Base-by-base conservation (phyloP, 2,888 invertebrate genomes). In the Zelleria hepariella region DNA sequence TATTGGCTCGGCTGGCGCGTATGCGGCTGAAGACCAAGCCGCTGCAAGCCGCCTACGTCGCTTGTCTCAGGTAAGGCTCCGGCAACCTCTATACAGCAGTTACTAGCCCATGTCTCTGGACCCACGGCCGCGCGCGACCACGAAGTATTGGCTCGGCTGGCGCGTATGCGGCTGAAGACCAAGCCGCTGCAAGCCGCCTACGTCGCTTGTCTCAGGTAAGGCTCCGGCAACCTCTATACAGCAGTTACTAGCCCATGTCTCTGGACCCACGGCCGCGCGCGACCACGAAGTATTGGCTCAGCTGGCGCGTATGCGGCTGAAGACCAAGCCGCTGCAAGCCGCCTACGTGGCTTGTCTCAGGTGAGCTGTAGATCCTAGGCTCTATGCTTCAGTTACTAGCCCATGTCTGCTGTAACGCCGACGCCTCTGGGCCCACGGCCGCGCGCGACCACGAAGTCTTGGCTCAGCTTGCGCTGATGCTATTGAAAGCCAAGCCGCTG, bases 331-430 rank as follows among this genome's bases (percentile, higher is more conserved):
- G 55, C 24, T 26, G 27, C 42, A 52, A 24, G 95, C 94, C 73
- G 94, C 96, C 62, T 98, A 96, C 78, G 92, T 97, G 74, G 91
- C 93, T 49, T 96, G 97, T 67, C 92, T 98, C 58, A 90, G 90
- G 92, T 90, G 62, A 7, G 20, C n/a, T n/a, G n/a, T n/a, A n/a
- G 18, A 1, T 6, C 21, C 24, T 32, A 32, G 10, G 3, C 7
- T 32, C n/a, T n/a, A n/a, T n/a, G n/a, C n/a, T n/a, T n/a, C n/a
- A n/a, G n/a, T n/a, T n/a, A n/a, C n/a, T n/a, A n/a, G n/a, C n/a
- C n/a, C n/a, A n/a, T n/a, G n/a, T n/a, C 7, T n/a, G n/a, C n/a
- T n/a, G n/a, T n/a, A n/a, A n/a, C n/a, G n/a, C n/a, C n/a, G n/a
- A n/a, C n/a, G n/a, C n/a, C n/a, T 26, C 26, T 26, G 26, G n/a